Percentiles rank a stretch among this genome's conserved stretches.
These are phyloP conservation scores for Dexiosoma caninum DNA, from an alignment of 2,888 invertebrate species.

Conservation along the genomic window DNA sequence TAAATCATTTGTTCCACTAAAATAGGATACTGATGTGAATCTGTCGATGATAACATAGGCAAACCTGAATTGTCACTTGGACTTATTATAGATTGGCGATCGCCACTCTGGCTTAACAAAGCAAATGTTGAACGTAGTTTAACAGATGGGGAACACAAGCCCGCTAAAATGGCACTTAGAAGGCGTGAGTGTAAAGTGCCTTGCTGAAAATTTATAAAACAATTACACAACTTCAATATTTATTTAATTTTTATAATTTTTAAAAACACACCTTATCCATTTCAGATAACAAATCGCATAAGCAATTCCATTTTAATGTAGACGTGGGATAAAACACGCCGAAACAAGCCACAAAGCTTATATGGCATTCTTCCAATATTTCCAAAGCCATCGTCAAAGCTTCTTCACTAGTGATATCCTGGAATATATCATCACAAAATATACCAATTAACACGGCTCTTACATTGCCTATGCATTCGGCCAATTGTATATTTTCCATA, in stretches of 20 bases:
- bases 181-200: constrained; percentile 79
- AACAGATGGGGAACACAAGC: constrained; percentile 88
- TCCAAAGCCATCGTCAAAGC: constrained; percentile 81
- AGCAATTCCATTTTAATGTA: constrained; percentile 93
- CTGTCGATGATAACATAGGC: constrained; percentile 83
- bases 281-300: constrained; percentile 89
- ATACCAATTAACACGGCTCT: constrained; percentile 89
- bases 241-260: too few species aligned
- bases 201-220: constrained; percentile 51
- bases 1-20: constrained; percentile 88
- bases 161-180: constrained; percentile 89
- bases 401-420: constrained; percentile 75
- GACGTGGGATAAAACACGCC: constrained; percentile 98
- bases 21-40: constrained; percentile 86
- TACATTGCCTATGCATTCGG: constrained; percentile 91
- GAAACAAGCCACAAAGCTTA: constrained; percentile 93
- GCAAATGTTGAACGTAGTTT: constrained; percentile 87
- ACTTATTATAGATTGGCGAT: constrained; percentile 79
- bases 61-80: constrained; percentile 84
- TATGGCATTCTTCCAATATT: constrained; percentile 92
- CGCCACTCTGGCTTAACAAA: constrained; percentile 79
- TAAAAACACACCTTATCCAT: constrained; percentile 81
- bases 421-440: constrained; percentile 84
- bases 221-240: too few species aligned
- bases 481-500: constrained; percentile 85